Conservation (phyloP, 2,888 invertebrate species). For the Andrena praecox region DNA sequence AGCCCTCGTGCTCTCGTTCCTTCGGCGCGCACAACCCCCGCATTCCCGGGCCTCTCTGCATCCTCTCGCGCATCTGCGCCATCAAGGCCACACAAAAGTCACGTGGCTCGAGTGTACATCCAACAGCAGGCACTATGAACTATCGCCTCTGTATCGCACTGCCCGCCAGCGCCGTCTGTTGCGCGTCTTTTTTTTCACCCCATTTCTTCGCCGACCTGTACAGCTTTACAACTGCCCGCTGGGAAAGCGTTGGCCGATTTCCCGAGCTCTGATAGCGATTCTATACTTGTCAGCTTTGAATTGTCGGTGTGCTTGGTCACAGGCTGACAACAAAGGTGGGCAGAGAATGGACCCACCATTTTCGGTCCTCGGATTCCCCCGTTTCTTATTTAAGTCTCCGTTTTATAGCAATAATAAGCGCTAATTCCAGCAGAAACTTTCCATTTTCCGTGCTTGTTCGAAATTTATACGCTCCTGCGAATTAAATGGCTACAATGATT, state of each 20-base stretch:
- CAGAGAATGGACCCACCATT: no score
- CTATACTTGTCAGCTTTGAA: slow-evolving; percentile 23
- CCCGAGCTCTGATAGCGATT: slow-evolving; percentile 34
- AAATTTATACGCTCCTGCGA: background rate
- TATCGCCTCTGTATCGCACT: slow-evolving; percentile 67
- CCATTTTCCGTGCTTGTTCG: background rate
- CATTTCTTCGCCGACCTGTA: slow-evolving; percentile 58
- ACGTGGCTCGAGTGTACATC: slow-evolving; percentile 54
- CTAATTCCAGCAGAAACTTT: background rate
- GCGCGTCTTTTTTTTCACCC: slow-evolving; percentile 48
- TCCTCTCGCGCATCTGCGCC: slow-evolving; percentile 62
- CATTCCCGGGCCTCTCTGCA: slow-evolving; percentile 23
- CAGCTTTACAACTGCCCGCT: slow-evolving; percentile 20
- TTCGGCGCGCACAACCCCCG: slow-evolving; percentile 38
- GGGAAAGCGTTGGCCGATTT: slow-evolving; percentile 30
- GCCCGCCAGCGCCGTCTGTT: slow-evolving; percentile 44
- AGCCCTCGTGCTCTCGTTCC: slow-evolving; percentile 59
- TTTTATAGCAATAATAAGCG: no score
- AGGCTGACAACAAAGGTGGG: no score
- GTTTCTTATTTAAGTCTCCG: no score
- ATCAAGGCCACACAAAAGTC: slow-evolving; percentile 66
- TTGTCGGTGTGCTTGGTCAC: background rate
- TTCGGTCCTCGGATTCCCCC: no score
- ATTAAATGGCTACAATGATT: background rate
- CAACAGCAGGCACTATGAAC: slow-evolving; percentile 60